A percentile compares a stretch with the other conserved stretches of the same genome.
These are phyloP conservation scores for Zeugodacus cucurbitae DNA, from an alignment of 1,140 invertebrate genomes.

Conservation along the genomic window DNA sequence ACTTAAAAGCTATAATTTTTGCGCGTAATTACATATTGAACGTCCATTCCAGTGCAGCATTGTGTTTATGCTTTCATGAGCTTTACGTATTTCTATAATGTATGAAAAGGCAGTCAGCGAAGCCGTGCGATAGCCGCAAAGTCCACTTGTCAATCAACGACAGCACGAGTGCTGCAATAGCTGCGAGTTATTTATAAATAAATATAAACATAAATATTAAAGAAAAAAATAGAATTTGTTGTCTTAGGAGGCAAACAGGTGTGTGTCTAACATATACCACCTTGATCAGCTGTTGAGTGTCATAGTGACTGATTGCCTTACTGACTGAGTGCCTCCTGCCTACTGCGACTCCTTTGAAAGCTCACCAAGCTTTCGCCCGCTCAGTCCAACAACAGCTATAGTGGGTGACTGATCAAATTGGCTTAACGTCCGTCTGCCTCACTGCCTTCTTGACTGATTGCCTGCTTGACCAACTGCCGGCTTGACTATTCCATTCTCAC, in stretches of 20 bases:
- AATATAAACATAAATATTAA: neutral
- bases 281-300: neutral
- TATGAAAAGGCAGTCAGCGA: neutral
- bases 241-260: neutral
- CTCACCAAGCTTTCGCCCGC: neutral
- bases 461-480: neutral
- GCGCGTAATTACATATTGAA: neutral
- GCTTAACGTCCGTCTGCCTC: neutral
- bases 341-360: too few species aligned
- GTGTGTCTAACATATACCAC: neutral
- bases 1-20: neutral
- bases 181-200: neutral
- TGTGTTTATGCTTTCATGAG: neutral
- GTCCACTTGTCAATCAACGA: neutral
- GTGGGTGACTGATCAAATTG: slow-evolving; percentile 1
- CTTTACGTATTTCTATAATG: neutral
- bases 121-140: neutral
- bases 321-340: too few species aligned
- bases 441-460: neutral
- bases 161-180: neutral
- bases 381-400: neutral
- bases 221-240: neutral
- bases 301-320: neutral
- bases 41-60: neutral
- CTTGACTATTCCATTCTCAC: neutral